Conservation (phyloP, 1,140 invertebrate genomes). For the Macrobrachium nipponense region DNA sequence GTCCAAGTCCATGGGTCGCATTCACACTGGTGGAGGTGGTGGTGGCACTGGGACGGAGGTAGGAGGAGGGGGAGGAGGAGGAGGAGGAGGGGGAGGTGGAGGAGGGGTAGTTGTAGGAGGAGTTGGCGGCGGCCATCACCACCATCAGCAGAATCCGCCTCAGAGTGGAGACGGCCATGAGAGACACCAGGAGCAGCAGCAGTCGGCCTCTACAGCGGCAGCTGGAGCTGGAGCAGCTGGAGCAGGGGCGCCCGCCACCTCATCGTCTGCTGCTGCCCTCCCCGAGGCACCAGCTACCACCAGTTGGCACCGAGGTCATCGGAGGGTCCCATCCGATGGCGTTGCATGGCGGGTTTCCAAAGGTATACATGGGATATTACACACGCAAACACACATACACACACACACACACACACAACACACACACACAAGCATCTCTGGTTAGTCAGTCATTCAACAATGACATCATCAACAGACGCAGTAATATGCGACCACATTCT, state of each 20-base stretch:
- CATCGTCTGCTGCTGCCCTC: constrained; percentile 5
- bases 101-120: constrained; percentile 40
- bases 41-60: constrained; percentile 33
- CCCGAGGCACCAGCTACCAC: constrained; percentile 34
- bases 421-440: background rate
- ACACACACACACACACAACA: background rate
- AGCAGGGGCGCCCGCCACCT: constrained; percentile 29
- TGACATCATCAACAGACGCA: no score
- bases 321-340: constrained; percentile 63
- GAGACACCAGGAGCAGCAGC: constrained; percentile 42
- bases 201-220: constrained; percentile 29
- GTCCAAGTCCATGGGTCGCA: constrained; percentile 65
- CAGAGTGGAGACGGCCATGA: constrained; percentile 9
- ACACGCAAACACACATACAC: background rate
- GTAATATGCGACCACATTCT: no score
- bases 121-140: constrained; percentile 37
- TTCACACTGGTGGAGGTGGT: constrained; percentile 56
- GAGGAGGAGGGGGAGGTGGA: constrained; percentile 31
- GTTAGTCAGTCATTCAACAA: background rate
- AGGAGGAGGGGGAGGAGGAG: constrained; percentile 52
- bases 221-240: constrained; percentile 39
- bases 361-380: constrained; percentile 54
- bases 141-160: background rate
- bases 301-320: constrained; percentile 57
- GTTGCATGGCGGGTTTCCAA: constrained; percentile 64